Conservation (phyloP, 2,888 invertebrate species). For the Arctia plantaginis region DNA sequence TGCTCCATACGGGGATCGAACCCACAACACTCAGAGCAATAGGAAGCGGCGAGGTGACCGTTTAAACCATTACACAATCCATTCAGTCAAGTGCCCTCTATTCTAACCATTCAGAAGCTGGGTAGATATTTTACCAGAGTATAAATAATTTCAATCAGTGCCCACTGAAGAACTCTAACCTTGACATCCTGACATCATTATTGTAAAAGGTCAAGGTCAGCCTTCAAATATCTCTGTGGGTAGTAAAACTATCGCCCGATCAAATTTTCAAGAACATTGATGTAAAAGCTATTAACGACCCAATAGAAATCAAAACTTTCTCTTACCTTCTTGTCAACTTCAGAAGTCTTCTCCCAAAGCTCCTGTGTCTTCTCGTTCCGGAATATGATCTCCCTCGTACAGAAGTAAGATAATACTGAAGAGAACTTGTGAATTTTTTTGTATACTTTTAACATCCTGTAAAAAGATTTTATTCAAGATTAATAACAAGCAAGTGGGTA, state of each 20-base stretch:
- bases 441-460: conserved; percentile 92
- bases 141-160: not conserved
- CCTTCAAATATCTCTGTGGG: not conserved
- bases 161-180: not conserved
- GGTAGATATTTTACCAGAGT: not conserved
- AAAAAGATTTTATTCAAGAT: conserved; percentile 21
- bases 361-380: conserved; percentile 87
- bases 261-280: not conserved
- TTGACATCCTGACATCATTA: not conserved
- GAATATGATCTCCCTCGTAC: conserved; percentile 90
- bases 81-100: too few species aligned
- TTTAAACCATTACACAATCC: too few species aligned
- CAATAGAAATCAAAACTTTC: not conserved
- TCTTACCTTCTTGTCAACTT: conserved; percentile 69
- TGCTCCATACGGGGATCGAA: too few species aligned
- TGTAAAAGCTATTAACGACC: not conserved
- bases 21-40: too few species aligned
- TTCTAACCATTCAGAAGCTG: not conserved
- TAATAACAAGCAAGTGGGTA: too few species aligned
- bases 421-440: conserved; percentile 92
- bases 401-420: conserved; percentile 91
- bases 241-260: not conserved
- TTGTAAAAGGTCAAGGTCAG: not conserved
- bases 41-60: too few species aligned
- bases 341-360: conserved; percentile 82